Evolutionary conservation across 2,888 invertebrate genomes (phyloP), one percentile per base, ranked within the genome.

Genomic region (Ormyrus rosae): DNA sequence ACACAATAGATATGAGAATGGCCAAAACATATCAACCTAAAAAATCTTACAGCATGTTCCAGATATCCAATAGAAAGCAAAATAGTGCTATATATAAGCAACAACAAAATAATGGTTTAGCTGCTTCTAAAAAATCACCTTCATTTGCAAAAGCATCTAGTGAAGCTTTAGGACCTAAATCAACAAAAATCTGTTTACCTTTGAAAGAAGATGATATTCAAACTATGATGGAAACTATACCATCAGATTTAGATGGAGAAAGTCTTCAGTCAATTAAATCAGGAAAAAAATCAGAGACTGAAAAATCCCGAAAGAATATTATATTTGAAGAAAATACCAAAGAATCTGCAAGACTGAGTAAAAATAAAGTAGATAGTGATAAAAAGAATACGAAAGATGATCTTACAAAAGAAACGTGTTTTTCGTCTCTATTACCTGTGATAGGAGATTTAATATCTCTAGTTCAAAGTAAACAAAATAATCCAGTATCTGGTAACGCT

Each of bases 171-270:
- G 73, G 58, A 81, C 78, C 69, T 77, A 71, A 80, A 63, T 77
- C 53, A 45, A 71, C 75, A 0, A 87, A 83, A 83, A 86, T 86
- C 68, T 81, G 81, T 50, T 74, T 84, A 19, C 86, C 85, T 4
- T 82, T 83, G 3, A 89, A 87, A 80, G 90, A 90, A 50, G 91
- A 89, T 80, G 89, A 91, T 74, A 88, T 91, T 69, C 86, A 85
- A 78, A 91, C 91, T 9, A 86, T 90, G 84, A 90, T 91, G 88
- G 89, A 90, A 79, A 86, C 84, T 72, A 79, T 90, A 53, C 85
- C 86, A 64, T 84, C 86, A 51, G 87, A 89, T 80, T 86, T 87
- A 6, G 89, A 88, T 76, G 82, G 85, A 80, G 86, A 84, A 63
- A 88, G 84, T 69, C 85, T 83, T 48, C 83, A 83, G 78, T 83